Percentiles rank a stretch among this genome's conserved stretches.
phyloP scores from a whole-genome alignment of 2,113 vertebrate species.

The Bos indicus region DNA sequence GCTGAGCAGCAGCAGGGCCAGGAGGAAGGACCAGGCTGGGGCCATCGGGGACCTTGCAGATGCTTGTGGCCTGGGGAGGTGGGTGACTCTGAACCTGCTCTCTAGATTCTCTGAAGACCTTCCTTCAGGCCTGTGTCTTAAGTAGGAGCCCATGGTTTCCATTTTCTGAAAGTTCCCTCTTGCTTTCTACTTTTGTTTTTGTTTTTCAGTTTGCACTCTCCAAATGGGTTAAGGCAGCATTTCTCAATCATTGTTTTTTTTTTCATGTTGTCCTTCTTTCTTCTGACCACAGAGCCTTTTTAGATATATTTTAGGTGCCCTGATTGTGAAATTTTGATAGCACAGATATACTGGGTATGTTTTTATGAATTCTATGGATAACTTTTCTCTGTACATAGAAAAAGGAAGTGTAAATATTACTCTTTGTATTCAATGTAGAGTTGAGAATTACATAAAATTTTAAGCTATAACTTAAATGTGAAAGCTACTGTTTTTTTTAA shows the following conservation, averaged over 20 bases:
- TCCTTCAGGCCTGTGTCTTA: background rate
- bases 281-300: background rate
- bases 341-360: background rate
- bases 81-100: no score
- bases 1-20: no score
- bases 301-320: background rate
- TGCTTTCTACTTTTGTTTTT: background rate
- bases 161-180: no score
- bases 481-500: background rate
- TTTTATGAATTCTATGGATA: background rate
- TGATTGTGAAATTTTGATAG: background rate
- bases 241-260: no score
- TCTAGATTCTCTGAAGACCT: no score
- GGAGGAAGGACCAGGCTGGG: no score
- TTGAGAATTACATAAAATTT: background rate
- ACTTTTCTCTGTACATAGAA: background rate
- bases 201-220: background rate
- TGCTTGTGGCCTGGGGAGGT: no score
- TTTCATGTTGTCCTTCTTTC: background rate
- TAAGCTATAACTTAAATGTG: background rate
- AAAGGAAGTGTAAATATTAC: background rate
- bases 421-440: background rate
- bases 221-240: background rate
- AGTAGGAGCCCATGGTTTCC: no score
- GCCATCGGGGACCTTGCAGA: no score